Conservation (phyloP, 2,797 vertebrate species). For the Glyptemys insculpta region DNA sequence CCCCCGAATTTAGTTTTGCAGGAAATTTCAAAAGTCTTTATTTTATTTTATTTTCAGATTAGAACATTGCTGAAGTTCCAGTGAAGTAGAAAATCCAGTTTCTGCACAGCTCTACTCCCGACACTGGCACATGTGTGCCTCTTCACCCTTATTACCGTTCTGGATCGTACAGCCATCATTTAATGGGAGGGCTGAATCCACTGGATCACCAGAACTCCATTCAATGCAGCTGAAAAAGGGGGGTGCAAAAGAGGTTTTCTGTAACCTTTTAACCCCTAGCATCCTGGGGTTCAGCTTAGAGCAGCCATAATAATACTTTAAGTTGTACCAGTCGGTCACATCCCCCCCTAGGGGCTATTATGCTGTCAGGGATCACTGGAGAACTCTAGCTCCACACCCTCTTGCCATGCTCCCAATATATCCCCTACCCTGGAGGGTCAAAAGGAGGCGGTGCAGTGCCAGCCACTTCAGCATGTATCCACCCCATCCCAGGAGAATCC, state of each 20-base stretch:
- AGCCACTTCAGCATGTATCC: background rate
- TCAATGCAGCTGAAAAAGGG: background rate
- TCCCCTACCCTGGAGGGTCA: background rate
- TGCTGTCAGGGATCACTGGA: background rate
- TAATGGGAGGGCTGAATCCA: background rate
- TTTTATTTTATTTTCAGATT: background rate
- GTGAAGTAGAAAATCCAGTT: background rate
- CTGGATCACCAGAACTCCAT: too few relatives aligned
- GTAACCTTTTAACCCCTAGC: too few relatives aligned
- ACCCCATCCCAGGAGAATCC: accelerated
- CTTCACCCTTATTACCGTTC: background rate
- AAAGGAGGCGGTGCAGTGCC: accelerated
- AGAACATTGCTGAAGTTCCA: background rate
- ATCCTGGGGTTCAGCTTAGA: too few relatives aligned
- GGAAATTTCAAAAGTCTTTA: background rate
- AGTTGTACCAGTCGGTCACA: background rate
- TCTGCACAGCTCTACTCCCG: accelerated
- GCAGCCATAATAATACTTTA: too few relatives aligned
- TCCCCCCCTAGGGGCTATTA: background rate
- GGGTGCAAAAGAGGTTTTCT: too few relatives aligned
- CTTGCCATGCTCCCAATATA: accelerated
- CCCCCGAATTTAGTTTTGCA: background rate
- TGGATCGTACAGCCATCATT: too few relatives aligned
- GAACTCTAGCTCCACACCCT: background rate
- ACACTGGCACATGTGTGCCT: background rate